Evolutionary conservation across 2,113 vertebrate genomes (phyloP), one percentile per base, ranked within the genome.

Genomic region (Gnathonemus echidnorhynchus): DNA sequence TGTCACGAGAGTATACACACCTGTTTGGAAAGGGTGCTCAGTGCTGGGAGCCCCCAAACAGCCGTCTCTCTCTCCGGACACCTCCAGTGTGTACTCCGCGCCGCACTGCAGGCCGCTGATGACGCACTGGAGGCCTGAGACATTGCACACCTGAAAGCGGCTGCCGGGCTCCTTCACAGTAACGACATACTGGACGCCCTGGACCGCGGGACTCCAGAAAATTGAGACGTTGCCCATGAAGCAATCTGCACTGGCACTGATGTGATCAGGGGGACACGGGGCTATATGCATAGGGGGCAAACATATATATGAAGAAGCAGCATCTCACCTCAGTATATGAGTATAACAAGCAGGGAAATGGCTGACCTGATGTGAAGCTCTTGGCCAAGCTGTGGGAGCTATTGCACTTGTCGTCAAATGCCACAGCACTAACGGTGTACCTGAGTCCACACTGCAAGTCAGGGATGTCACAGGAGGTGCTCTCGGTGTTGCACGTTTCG

Each of bases 41-140:
- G 91, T 35, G 83, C 93, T 95, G 90, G 91, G 83, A 66, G 52
- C 92, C n/a, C 96, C 95, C n/a, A 92, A 91, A 89, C 95, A 96
- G 24, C 89, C 91, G 0, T 92, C 56, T 35, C 88, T 92, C 35
- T 92, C 93, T 0, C 95, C 94, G 5, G 93, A 93, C 91, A 96
- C 91, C 58, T 93, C 94, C 88, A 96, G 35, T 24, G 91, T 95
- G 93, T 96, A 96, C 66, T 90, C 66, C 0, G 13, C 92, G 0
- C 95, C 96, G 42, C 96, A 96, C 39, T 89, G 53, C 77, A 96
- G 92, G 1, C 13, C 62, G 86, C 1, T 86, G 3, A 96, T 90
- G 50, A 90, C 42, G 77, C 96, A 96, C 89, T 90, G 87, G 0
- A 50, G 62, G 66, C 27, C 62, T 8, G 91, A 90, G 84, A 91